Conservation (phyloP, 2,113 vertebrate species). For the Nothobranchius kuhntae region DNA sequence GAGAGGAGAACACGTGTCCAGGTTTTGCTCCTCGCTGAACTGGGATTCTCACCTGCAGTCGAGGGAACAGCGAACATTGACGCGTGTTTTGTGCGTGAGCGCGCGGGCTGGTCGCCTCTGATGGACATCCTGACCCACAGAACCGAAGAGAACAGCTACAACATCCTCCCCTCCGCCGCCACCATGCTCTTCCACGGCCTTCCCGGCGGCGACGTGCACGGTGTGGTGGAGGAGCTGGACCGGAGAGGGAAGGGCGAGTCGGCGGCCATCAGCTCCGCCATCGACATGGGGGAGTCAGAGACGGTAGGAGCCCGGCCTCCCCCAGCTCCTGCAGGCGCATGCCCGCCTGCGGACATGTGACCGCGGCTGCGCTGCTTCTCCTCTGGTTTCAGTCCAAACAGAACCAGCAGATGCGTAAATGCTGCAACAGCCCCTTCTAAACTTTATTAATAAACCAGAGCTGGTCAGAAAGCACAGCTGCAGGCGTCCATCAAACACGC, state of each 20-base stretch:
- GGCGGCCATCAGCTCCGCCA: slow-evolving; percentile 95
- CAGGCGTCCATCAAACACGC: no score
- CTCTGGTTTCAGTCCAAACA: neutral
- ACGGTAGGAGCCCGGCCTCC: slow-evolving; percentile 85
- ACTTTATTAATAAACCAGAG: no score
- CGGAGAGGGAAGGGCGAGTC: slow-evolving; percentile 94
- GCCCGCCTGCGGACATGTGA: slow-evolving; percentile 2
- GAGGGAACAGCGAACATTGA: slow-evolving; percentile 46
- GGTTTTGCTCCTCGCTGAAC: slow-evolving; percentile 65
- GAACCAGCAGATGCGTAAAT: no score
- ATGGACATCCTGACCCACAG: slow-evolving; percentile 87
- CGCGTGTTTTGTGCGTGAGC: slow-evolving; percentile 62
- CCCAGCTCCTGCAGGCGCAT: slow-evolving; percentile 30
- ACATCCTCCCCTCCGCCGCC: slow-evolving; percentile 79
- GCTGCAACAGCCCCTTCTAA: no score
- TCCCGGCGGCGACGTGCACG: slow-evolving; percentile 96
- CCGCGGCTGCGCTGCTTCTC: no score
- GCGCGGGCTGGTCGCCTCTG: slow-evolving; percentile 80
- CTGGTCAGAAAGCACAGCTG: no score
- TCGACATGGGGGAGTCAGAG: slow-evolving; percentile 97
- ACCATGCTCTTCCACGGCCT: slow-evolving; percentile 99
- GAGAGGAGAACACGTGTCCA: slow-evolving; percentile 74
- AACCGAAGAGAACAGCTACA: slow-evolving; percentile 83
- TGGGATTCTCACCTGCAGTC: slow-evolving; percentile 71
- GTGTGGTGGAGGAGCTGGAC: slow-evolving; percentile 98